Evolutionary conservation across 2,113 vertebrate genomes (phyloP), one percentile per base, ranked within the genome.

Genomic region (Lophura nycthemera): DNA sequence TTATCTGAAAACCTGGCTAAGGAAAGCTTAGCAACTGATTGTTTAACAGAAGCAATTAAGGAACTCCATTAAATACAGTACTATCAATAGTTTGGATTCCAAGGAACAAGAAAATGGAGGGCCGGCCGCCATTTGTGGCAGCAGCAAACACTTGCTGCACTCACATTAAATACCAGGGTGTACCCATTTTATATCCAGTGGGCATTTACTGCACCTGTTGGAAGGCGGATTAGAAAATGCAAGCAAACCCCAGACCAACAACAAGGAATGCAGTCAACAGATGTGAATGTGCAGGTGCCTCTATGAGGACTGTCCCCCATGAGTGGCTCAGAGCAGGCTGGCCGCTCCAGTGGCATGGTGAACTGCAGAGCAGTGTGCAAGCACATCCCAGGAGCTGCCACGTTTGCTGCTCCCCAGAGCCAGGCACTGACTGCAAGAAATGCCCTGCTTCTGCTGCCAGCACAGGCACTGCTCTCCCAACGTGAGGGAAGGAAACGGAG

Each of bases 1-100:
- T 71, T 85, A 90, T 91, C 72, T 82, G 42, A 92, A 96, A 97
- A 95, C 94, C 79, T 94, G 74, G n/a, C 86, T 95, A 89, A 96
- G 93, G 91, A 88, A 96, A 92, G 81, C 79, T 78, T 93, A 95
- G 76, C 61, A 93, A 95, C 74, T 95, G 93, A 92, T 85, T 93
- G 89, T 65, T 83, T 56, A 91, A 88, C 70, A 82, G 87, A 96
- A 84, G 75, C 73, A 90, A 85, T 92, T 95, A 88, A 60, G 88
- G 52, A 83, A 84, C 47, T 94, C 7, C 7, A 86, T 83, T 83
- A 84, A 75, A 85, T 85, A 63, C 24, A 91, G 78, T 83, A 71
- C 74, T 69, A 67, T 75, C 50, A 82, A 64, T 76, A 84, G 36
- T 92, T 91, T 76, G 65, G 40, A 95, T 82, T 40, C 32, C 38